Percentiles rank a stretch among this genome's conserved stretches.
phyloP scores from a whole-genome alignment of 37 sponge, comb jelly and placozoan species.

The Ianthella basta region DNA sequence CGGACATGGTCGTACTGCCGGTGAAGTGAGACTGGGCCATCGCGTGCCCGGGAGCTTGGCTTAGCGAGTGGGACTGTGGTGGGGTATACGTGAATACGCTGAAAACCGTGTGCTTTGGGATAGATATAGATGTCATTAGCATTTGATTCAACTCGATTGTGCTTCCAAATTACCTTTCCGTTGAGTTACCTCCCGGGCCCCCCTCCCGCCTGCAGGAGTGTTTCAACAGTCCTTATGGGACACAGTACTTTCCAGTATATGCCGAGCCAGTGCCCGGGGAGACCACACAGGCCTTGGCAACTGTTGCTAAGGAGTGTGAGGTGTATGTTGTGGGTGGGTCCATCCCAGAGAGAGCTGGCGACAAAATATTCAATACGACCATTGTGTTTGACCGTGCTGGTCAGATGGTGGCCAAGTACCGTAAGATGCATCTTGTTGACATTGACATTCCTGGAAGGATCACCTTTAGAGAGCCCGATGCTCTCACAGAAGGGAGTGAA shows the following conservation, averaged over 20 bases:
- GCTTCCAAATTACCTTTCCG: no score
- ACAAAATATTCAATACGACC: constrained; percentile 88
- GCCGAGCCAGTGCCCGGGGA: constrained; percentile 88
- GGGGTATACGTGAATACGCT: no score
- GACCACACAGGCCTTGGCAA: constrained; percentile 58
- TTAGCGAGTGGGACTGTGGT: no score
- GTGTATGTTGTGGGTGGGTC: constrained; percentile 92
- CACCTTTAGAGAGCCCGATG: constrained; percentile 84
- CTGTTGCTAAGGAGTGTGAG: constrained; percentile 80
- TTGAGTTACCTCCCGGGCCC: background rate
- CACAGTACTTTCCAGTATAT: constrained; percentile 85
- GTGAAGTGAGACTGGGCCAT: constrained; percentile 38
- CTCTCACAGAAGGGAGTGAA: constrained; percentile 71
- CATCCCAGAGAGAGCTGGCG: constrained; percentile 90
- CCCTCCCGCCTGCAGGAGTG: constrained; percentile 74
- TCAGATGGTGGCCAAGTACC: constrained; percentile 79
- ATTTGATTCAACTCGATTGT: no score
- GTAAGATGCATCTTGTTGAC: constrained; percentile 98
- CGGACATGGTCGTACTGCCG: constrained; percentile 84
- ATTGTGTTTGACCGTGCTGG: constrained; percentile 86
- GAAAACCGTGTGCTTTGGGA: no score
- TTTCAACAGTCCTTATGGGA: constrained; percentile 96
- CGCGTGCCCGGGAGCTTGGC: no score
- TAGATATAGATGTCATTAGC: no score
- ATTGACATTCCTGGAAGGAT: constrained; percentile 97